Evolutionary conservation across 1,140 invertebrate genomes (phyloP).

Genomic region (Drosophila repleta): DNA sequence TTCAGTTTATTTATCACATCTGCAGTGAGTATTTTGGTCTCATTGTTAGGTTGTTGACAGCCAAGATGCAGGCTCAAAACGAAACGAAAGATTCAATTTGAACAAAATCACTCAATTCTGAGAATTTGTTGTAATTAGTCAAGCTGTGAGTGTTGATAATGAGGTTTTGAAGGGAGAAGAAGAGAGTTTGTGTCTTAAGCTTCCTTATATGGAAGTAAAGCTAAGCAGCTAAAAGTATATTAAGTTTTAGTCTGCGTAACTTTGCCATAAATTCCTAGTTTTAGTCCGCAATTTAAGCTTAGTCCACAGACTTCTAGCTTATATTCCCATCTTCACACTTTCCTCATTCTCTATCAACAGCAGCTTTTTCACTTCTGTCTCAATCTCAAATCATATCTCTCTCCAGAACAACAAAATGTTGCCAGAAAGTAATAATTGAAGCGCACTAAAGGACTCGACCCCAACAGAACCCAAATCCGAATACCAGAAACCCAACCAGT

Average conservation of each 20-base stretch:
- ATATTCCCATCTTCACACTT: too few relatives aligned
- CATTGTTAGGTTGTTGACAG: constrained; percentile 39
- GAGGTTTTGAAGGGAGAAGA: too few relatives aligned
- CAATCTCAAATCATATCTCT: background rate
- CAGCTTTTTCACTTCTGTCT: background rate
- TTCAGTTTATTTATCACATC: background rate
- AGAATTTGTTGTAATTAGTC: constrained; percentile 1
- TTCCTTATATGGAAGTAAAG: too few relatives aligned
- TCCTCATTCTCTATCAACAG: too few relatives aligned
- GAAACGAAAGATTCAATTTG: background rate
- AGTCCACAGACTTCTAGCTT: background rate
- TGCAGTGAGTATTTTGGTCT: background rate
- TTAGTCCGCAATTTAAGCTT: too few relatives aligned
- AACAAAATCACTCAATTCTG: background rate
- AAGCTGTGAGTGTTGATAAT: background rate
- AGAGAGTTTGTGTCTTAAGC: too few relatives aligned
- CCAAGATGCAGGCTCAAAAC: background rate
- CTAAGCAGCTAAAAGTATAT: too few relatives aligned
- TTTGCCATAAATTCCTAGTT: too few relatives aligned
- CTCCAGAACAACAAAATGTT: background rate
- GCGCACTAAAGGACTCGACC: constrained; percentile 7
- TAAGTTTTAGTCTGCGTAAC: too few relatives aligned
- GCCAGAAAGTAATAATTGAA: constrained; percentile 18
- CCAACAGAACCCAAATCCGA: constrained; percentile 13
- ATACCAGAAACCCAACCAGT: constrained; percentile 21